Evolutionary conservation across 2,888 invertebrate species (phyloP), one percentile per base, ranked within the genome.

Genomic region (Marronus borbonicus): DNA sequence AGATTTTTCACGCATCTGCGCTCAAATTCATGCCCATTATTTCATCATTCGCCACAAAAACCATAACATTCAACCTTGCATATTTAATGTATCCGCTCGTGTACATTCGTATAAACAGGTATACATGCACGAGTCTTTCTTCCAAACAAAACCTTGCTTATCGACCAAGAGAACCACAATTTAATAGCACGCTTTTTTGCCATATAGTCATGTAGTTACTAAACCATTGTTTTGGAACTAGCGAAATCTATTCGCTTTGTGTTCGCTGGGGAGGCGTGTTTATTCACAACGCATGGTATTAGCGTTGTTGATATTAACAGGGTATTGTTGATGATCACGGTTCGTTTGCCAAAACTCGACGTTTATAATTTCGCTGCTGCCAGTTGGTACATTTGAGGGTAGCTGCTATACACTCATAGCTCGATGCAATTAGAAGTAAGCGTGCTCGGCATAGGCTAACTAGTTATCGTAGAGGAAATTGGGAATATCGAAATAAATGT

Each of bases 291-390:
- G 55, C 20, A 58, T 58, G 20, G 55, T 17, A 58, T 3, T 24
- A 58, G 55, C 55, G 20, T 58, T 58, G 55, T 58, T 58, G n/a
- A 58, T 58, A 58, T 58, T 20, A 58, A 58, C 20, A 7, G 20
- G 8, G 55, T 20, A 58, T 58, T 58, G 55, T 58, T 58, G 55
- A 58, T 20, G 55, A 8, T 58, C 55, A 58, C 55, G 55, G 55
- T 58, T 58, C 55, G 55, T 58, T 58, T 58, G n/a, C 24, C 10
- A 20, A 58, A 58, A 58, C 55, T 20, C 20, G 20, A 58, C 20
- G 24, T 58, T 58, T 58, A 58, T 20, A 58, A 58, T 20, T 58
- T 58, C 55, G 20, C 20, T 58, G 55, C 55, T 20, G 20, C 20
- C 20, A 5, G 3, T 20, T 20, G 24, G 20, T 58, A 20, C 55